Evolutionary conservation across 2,113 vertebrate genomes (phyloP), one percentile per base, ranked within the genome.

Genomic region (Epinephelus fuscoguttatus): DNA sequence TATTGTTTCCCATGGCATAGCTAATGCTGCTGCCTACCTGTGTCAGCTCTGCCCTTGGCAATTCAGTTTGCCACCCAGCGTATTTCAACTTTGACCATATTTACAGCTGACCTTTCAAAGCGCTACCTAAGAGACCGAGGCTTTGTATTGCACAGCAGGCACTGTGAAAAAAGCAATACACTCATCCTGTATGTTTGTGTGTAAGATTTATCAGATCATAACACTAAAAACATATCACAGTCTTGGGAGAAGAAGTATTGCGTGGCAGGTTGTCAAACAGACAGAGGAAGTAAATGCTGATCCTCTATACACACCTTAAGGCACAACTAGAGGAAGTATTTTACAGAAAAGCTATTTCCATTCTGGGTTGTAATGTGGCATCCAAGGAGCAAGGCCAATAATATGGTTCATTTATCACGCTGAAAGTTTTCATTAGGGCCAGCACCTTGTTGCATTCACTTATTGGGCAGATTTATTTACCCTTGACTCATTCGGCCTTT

Each of bases 341-440:
- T 75, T 6, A 59, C 30, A 67, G 63, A 33, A 69, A 70, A 62
- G 37, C 19, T 42, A 72, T 67, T 82, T 82, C 47, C 63, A 74
- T 57, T 57, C 11, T 66, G 23, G 25, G 67, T 60, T 33, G 4
- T 71, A 33, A 81, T 76, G 72, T 80, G 49, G 59, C 37, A 75
- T 78, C 62, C 27, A 4, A 59, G 49, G 55, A 85, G 55, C 60
- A 25, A 57, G 61, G 40, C 78, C 81, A 91, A 84, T 74, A 52
- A 69, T 71, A 80, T n/a, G 74, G 47, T 72, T 70, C 61, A 85
- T 91, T 74, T 77, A 85, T 89, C 87, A 82, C 15, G 3, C 78
- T 85, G 79, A 85, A 57, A 66, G 80, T 82, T 84, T 80, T 88
- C 78, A 89, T 89, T 86, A 84, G 66, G 71, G 63, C 88, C 5